phyloP scores from a whole-genome alignment of 2,113 vertebrate species.

The Phyllostomus hastatus region DNA sequence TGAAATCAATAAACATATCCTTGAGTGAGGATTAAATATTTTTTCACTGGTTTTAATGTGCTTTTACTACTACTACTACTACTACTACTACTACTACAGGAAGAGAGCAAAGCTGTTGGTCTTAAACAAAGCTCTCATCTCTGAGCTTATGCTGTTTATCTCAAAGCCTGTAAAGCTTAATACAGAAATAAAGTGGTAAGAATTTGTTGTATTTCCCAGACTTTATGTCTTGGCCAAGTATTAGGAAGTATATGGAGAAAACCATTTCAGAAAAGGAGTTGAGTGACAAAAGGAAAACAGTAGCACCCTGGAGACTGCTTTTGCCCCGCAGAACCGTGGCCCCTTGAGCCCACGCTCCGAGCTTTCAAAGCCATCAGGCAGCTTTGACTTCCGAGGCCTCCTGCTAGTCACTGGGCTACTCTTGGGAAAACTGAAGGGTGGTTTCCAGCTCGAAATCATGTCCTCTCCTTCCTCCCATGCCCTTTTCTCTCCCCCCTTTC shows the following conservation, averaged over 20 bases:
- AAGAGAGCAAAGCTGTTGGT: neutral
- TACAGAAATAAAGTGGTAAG: neutral
- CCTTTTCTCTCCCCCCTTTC: neutral
- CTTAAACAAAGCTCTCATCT: neutral
- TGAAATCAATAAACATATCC: too few species aligned
- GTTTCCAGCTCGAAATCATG: neutral
- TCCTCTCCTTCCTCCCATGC: neutral
- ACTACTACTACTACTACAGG: neutral
- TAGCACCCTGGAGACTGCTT: neutral
- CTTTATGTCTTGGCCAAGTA: neutral
- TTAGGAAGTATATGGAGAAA: neutral
- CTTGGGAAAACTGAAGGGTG: neutral
- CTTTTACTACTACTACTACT: neutral
- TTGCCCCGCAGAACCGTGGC: neutral
- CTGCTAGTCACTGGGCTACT: neutral
- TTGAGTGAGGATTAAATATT: too few species aligned
- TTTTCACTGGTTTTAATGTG: neutral
- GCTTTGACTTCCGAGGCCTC: neutral
- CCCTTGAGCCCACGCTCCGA: neutral
- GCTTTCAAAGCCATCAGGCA: neutral
- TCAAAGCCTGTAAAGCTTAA: neutral
- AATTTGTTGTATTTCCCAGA: neutral
- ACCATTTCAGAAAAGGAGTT: neutral
- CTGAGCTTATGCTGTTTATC: neutral
- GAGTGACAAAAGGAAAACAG: neutral